These are phyloP conservation scores for Gonocerus acuteangulatus DNA, from an alignment of 2,888 invertebrate genomes.

Conservation along the genomic window DNA sequence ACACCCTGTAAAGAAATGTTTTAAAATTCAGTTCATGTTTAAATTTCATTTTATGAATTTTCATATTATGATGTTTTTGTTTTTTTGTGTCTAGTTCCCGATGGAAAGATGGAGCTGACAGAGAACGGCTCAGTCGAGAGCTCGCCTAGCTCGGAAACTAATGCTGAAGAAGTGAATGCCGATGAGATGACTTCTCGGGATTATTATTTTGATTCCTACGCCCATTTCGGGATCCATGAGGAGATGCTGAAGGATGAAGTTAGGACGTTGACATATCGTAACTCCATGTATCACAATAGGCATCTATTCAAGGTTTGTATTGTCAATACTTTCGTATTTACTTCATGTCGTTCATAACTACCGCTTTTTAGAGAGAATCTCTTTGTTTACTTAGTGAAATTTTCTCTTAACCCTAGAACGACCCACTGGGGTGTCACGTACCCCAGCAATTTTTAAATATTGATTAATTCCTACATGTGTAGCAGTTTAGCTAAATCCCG, in stretches of 20 bases:
- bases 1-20: no score
- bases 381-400: no score
- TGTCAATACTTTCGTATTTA: no score
- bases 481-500: no score
- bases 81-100: not conserved
- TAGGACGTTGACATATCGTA: conserved; percentile 92
- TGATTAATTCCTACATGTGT: no score
- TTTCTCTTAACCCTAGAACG: no score
- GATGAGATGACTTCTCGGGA: conserved; percentile 99
- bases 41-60: no score
- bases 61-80: not conserved
- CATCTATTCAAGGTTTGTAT: conserved; percentile 72
- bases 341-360: no score
- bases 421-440: no score
- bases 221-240: conserved; percentile 99
- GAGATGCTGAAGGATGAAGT: conserved; percentile 99
- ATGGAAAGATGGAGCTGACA: conserved; percentile 16
- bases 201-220: conserved; percentile 99
- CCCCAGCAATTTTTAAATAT: no score
- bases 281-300: conserved; percentile 99
- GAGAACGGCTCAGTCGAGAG: conserved; percentile 16
- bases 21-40: no score
- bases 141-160: conserved; percentile 6
- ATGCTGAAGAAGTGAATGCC: conserved; percentile 52
- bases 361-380: no score